Base-by-base conservation (phyloP, 2,797 vertebrate species). In the Orientallactaga sibirica region DNA sequence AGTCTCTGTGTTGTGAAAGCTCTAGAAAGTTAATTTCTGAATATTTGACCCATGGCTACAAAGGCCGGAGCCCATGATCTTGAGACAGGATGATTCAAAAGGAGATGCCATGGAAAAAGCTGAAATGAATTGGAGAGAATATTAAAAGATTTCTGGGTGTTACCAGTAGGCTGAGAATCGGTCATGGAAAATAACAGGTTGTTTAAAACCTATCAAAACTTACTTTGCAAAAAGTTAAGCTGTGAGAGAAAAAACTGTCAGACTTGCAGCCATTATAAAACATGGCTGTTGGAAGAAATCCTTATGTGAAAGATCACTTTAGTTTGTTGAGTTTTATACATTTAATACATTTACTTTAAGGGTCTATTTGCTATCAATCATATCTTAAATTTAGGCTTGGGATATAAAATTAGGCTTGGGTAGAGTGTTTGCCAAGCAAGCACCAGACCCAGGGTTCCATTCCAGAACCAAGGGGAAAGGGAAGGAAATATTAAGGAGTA, bases 111-210 rank as follows among this genome's bases (percentile, higher is more conserved):
- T 93, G 29, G 24, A 91, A 96, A 97, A 55, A 14, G 20, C 71
- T 95, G 81, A 96, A 97, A 90, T 2, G 67, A 89, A 95, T 73
- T 37, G 24, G 33, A 97, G 87, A 64, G 48, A 80, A 61, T 66
- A 58, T n/a, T 67, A 76, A 97, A 94, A 58, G 71, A 90, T 73
- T 88, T 95, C 62, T 91, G 84, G 22, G n/a, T 12, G 77, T 89
- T 33, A 20, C 20, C 15, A n/a, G 76, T 89, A 94, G 85, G 58
- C 52, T 80, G 29, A 89, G 25, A 88, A 15, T 94, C 22, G 33
- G 25, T 73, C 37, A 68, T 8, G 1, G 80, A 93, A 87, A 87
- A 91, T 52, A 94, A 2, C 62, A 88, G 14, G 0, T 81, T 84
- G 22, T 61, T 93, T 78, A 18, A 94, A 94, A 81, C 37, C 0